phyloP scores from a whole-genome alignment of 1,140 invertebrate genomes.

The Lysiphlebus fabarum region DNA sequence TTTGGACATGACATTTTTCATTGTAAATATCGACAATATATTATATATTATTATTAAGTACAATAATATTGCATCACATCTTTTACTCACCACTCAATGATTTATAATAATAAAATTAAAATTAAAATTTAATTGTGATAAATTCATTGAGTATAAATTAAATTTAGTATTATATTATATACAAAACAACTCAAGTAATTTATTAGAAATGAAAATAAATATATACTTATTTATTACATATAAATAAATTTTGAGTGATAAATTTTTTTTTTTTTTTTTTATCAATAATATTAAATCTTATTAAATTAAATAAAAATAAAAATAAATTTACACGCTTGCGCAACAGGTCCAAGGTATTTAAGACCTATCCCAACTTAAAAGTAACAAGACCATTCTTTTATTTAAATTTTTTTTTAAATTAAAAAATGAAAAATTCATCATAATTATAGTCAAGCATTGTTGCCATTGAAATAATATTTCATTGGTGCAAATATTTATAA shows the following conservation, averaged over 20 bases:
- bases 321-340: slow-evolving; percentile 22
- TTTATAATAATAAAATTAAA: background rate
- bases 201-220: background rate
- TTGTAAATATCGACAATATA: slow-evolving; percentile 29
- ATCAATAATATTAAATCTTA: no score
- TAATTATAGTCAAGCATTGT: no score
- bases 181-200: background rate
- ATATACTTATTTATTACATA: background rate
- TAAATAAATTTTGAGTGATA: background rate
- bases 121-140: slow-evolving; percentile 2
- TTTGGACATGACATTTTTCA: slow-evolving; percentile 40
- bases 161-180: background rate
- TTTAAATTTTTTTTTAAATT: no score
- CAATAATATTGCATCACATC: slow-evolving; percentile 28
- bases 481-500: no score
- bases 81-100: background rate
- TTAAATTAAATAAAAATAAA: slow-evolving; percentile 4
- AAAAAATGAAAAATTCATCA: no score
- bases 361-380: slow-evolving; percentile 24
- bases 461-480: no score
- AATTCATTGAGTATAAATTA: background rate
- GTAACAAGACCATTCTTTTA: no score
- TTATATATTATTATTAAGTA: slow-evolving; percentile 21
- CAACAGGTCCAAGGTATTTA: slow-evolving; percentile 17
- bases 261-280: background rate